Conservation (phyloP, 2,888 invertebrate species). For the Scaptomyza reducta region DNA sequence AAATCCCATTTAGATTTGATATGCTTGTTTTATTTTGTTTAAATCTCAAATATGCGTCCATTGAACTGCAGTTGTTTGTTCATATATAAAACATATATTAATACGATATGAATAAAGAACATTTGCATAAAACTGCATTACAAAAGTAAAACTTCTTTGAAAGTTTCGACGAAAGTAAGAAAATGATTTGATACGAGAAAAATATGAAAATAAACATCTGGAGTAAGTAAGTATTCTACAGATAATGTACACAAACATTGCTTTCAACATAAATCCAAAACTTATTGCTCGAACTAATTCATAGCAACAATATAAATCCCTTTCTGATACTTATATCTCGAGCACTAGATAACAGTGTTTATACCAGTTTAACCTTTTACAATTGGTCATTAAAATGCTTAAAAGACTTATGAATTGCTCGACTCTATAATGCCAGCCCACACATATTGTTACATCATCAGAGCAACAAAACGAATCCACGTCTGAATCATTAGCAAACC, state of each 20-base stretch:
- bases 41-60: background rate
- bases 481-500: constrained; percentile 21
- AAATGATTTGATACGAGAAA: too few relatives aligned
- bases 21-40: background rate
- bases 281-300: too few relatives aligned
- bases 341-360: background rate
- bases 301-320: background rate
- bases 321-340: background rate
- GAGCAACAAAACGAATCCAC: background rate
- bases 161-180: too few relatives aligned
- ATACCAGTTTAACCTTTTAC: background rate
- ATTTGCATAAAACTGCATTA: too few relatives aligned
- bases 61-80: too few relatives aligned
- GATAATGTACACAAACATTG: too few relatives aligned
- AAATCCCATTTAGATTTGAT: background rate
- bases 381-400: constrained; percentile 4
- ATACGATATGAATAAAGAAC: too few relatives aligned
- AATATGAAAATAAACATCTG: too few relatives aligned
- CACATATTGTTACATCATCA: constrained; percentile 21
- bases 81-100: too few relatives aligned
- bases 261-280: too few relatives aligned
- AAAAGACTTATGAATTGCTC: constrained; percentile 3
- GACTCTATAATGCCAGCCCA: constrained; percentile 19
- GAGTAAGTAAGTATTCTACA: too few relatives aligned
- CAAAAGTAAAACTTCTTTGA: too few relatives aligned